A percentile compares a stretch with the other conserved stretches of the same genome.
phyloP scores from a whole-genome alignment of 1,140 invertebrate species.

The Drosophila tsacasi region DNA sequence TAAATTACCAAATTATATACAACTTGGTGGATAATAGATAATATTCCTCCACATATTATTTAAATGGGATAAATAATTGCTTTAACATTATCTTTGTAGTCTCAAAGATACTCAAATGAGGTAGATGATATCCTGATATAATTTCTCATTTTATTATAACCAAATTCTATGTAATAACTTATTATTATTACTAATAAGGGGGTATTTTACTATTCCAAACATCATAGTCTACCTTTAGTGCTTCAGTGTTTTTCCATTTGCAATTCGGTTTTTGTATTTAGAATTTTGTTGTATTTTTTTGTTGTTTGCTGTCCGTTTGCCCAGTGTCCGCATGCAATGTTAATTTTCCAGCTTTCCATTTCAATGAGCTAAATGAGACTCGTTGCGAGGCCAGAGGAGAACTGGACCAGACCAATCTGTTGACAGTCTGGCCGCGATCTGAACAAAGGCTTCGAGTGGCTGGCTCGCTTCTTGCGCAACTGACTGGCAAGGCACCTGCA shows the following conservation, averaged over 20 bases:
- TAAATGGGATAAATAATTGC: not conserved
- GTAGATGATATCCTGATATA: not conserved
- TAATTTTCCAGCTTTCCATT: slow-evolving; percentile 70
- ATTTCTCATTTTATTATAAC: not conserved
- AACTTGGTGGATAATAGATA: not conserved
- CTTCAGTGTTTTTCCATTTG: slow-evolving; percentile 51
- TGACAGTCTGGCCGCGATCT: slow-evolving; percentile 57
- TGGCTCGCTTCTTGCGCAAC: slow-evolving; percentile 36
- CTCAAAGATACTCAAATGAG: not conserved
- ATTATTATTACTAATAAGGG: no score
- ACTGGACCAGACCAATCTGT: slow-evolving; percentile 39
- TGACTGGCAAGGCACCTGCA: slow-evolving; percentile 38
- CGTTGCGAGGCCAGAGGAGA: slow-evolving; percentile 15
- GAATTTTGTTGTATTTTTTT: slow-evolving; percentile 9
- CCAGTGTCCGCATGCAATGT: slow-evolving; percentile 56
- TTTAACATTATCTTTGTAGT: not conserved
- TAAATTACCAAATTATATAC: no score
- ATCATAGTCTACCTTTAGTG: not conserved
- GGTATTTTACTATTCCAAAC: not conserved
- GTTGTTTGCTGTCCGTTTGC: not conserved
- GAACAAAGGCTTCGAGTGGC: slow-evolving; percentile 24
- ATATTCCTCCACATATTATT: not conserved
- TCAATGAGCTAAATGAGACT: slow-evolving; percentile 65
- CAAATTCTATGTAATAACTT: not conserved
- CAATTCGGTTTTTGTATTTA: slow-evolving; percentile 39